phyloP scores from a whole-genome alignment of 2,888 invertebrate species.

The Xestia c-nigrum region DNA sequence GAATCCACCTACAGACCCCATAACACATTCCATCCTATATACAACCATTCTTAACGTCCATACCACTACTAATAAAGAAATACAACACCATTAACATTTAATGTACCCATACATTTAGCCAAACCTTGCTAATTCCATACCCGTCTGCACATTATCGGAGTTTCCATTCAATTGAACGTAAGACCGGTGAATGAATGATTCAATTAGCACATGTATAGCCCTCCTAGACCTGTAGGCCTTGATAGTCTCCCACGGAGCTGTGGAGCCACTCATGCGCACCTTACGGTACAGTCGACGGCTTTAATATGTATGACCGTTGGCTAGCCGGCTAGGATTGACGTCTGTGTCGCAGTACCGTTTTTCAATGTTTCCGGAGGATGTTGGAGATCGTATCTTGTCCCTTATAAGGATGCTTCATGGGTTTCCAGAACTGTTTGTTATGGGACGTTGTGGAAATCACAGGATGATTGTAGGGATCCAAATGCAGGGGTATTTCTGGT shows the following conservation, averaged over 20 bases:
- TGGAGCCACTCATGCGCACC: conserved; percentile 56
- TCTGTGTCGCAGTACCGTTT: conserved; percentile 28
- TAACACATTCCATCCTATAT: conserved; percentile 1
- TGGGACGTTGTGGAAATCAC: background rate
- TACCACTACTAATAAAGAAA: conserved; percentile 23
- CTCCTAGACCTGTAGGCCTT: conserved; percentile 49
- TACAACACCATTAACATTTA: conserved; percentile 29
- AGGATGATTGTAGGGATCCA: background rate
- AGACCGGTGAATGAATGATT: conserved; percentile 68
- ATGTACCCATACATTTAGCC: conserved; percentile 17
- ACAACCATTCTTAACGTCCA: background rate
- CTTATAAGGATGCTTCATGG: background rate
- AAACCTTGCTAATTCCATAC: conserved; percentile 44
- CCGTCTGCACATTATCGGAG: conserved; percentile 26
- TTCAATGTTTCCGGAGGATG: conserved; percentile 46
- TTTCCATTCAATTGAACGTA: conserved; percentile 53
- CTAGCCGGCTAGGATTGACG: background rate
- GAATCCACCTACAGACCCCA: background rate
- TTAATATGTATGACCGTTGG: conserved; percentile 53
- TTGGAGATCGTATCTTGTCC: background rate
- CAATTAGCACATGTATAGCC: conserved; percentile 72
- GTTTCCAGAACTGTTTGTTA: conserved; percentile 8
- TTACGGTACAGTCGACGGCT: conserved; percentile 54
- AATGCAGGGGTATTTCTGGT: background rate
- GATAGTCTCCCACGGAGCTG: conserved; percentile 57